A percentile compares a stretch with the other conserved stretches of the same genome.
phyloP scores from a whole-genome alignment of 2,888 invertebrate genomes.

The Hermaeophaga mercurialis region DNA sequence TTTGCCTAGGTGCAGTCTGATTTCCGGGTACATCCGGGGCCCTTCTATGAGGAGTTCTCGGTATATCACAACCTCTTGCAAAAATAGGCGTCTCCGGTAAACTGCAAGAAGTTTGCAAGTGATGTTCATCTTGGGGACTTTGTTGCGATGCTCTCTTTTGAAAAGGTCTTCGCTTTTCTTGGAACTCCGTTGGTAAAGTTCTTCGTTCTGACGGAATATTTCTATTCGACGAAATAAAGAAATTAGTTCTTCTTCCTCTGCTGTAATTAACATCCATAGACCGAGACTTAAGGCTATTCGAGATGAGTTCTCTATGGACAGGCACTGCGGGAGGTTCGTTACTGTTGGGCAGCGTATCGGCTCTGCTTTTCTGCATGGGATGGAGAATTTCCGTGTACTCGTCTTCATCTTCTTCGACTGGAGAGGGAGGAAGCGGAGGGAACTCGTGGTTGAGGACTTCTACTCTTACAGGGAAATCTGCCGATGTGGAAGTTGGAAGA shows the following conservation, averaged over 20 bases:
- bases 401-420: constrained; percentile 78
- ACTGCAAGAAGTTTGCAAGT: constrained; percentile 82
- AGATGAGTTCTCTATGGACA: constrained; percentile 68
- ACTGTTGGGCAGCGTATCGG: constrained; percentile 63
- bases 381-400: constrained; percentile 73
- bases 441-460: constrained; percentile 69
- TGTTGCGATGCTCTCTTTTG: constrained; percentile 61
- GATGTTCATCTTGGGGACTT: constrained; percentile 65
- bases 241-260: constrained; percentile 49
- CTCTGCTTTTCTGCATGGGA: constrained; percentile 59
- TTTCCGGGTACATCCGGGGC: constrained; percentile 65
- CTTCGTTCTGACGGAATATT: constrained; percentile 70
- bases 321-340: constrained; percentile 73
- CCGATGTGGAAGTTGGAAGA: constrained; percentile 56
- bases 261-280: constrained; percentile 84
- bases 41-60: constrained; percentile 77
- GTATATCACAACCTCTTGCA: constrained; percentile 78
- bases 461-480: constrained; percentile 61
- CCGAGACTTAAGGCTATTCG: constrained; percentile 78
- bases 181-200: constrained; percentile 71
- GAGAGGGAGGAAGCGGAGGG: constrained; percentile 82
- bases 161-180: constrained; percentile 48
- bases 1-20: constrained; percentile 67
- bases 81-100: constrained; percentile 89
- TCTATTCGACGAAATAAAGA: constrained; percentile 61